Percentiles rank a stretch among this genome's conserved stretches.
Evolutionary conservation across 1,140 invertebrate genomes (phyloP).

Genomic region (Acromyrmex charruanus): DNA sequence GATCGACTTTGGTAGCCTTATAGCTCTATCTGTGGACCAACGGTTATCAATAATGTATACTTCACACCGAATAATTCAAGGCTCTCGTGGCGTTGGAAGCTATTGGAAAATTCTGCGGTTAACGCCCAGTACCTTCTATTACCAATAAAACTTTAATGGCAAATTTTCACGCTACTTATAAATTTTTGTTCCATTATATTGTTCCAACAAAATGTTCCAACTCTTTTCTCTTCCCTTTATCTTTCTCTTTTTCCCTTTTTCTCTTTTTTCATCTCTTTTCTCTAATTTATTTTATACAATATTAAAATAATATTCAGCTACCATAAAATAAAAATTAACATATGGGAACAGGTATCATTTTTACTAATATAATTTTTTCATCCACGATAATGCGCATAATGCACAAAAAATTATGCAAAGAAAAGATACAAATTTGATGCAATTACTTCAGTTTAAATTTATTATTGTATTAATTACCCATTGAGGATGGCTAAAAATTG

Average conservation of each 20-base stretch:
- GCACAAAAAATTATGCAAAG: too few relatives aligned
- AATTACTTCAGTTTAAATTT: too few relatives aligned
- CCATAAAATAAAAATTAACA: not conserved
- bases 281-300: not conserved
- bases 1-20: constrained; percentile 41
- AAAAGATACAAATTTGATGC: too few relatives aligned
- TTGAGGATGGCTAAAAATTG: too few relatives aligned
- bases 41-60: constrained; percentile 58
- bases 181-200: not conserved
- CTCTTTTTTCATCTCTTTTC: not conserved
- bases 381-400: too few relatives aligned
- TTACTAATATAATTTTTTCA: too few relatives aligned
- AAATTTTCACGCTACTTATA: constrained; percentile 36
- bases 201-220: not conserved
- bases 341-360: not conserved
- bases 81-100: constrained; percentile 1
- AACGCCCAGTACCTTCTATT: constrained; percentile 2
- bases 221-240: not conserved
- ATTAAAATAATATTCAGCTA: not conserved
- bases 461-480: too few relatives aligned
- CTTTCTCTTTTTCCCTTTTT: not conserved
- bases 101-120: constrained; percentile 52
- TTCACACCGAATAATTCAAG: constrained; percentile 47
- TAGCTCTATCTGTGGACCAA: constrained; percentile 40
- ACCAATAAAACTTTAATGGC: constrained; percentile 29